A percentile compares a stretch with the other conserved stretches of the same genome.
Conservation (phyloP, 2,113 vertebrate species). For the Meriones unguiculatus region DNA sequence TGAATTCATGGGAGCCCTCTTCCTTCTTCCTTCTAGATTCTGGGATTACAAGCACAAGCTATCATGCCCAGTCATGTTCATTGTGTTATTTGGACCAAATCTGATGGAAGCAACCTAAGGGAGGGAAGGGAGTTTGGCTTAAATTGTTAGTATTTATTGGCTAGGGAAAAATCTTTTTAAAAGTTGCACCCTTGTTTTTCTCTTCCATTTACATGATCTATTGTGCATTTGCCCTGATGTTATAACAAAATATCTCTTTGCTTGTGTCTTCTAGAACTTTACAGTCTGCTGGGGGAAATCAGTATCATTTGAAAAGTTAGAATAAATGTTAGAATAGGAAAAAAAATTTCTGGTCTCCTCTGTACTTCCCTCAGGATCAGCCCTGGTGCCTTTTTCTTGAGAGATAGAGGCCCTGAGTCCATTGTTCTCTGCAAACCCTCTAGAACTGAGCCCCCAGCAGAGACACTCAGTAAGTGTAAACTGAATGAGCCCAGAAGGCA, state of each 20-base stretch:
- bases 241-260: not conserved
- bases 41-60: not conserved
- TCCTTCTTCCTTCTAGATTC: not conserved
- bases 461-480: not conserved
- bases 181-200: not conserved
- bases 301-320: conserved; percentile 55
- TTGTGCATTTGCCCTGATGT: not conserved
- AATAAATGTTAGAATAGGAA: conserved; percentile 18
- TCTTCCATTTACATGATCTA: not conserved
- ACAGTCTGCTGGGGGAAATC: not conserved
- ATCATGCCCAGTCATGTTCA: not conserved
- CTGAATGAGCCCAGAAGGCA: not conserved
- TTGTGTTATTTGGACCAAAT: not conserved
- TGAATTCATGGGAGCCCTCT: not conserved
- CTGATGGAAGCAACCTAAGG: not conserved
- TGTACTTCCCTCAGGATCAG: not conserved
- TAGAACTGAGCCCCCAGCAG: not conserved
- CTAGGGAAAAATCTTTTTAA: not conserved
- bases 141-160: not conserved
- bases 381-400: not conserved
- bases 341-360: not conserved
- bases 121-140: not conserved
- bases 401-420: not conserved
- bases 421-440: not conserved
- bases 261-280: conserved; percentile 2